Base-by-base conservation (phyloP, 1,140 invertebrate genomes). In the Oncopodura yosiiana region DNA sequence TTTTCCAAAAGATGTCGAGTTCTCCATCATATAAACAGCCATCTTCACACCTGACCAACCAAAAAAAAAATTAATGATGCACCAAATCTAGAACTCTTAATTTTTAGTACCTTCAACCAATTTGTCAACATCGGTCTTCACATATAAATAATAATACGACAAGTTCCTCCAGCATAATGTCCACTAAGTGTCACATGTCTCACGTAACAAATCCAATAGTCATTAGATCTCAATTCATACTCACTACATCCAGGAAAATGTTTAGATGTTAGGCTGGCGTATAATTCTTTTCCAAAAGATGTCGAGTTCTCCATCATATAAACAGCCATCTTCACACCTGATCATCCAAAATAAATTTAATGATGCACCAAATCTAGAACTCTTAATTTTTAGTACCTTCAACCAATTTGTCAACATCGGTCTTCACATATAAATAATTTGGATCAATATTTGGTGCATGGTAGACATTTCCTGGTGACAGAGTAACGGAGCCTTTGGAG, bases 151-250 rank as follows among this genome's bases (percentile, higher is more conserved):
- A 21, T 45, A 24, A 11, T n/a, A 49, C 23, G 2, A 21, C 82
- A 79, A 0, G 84, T 55, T 14, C 53, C 53, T 23, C 26, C 51
- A 3, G 37, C 19, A 37, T 73, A 69, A 66, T 90, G 90, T 54
- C 90, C 83, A 2, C 87, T 91, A 81, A 88, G 86, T 1, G 86
- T 83, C 43, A 87, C 84, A 19, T 86, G 86, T n/a, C 86, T 71
- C 14, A 86, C 85, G 64, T 86, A 81, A 66, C 87, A 92, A 64
- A 87, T 86, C 73, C 86, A 81, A 63, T 90, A 92, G 3, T 77
- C 77, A 57, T 90, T 86, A 1, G 79, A 80, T 16, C 77, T 79
- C 65, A 87, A 86, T 57, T 76, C 75, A 21, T 77, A 73, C 32
- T 84, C 75, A 54, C 77, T 80, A 66, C 87, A 92, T n/a, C 85